phyloP scores from a whole-genome alignment of 1,140 invertebrate species.

The Hypothenemus hampei region DNA sequence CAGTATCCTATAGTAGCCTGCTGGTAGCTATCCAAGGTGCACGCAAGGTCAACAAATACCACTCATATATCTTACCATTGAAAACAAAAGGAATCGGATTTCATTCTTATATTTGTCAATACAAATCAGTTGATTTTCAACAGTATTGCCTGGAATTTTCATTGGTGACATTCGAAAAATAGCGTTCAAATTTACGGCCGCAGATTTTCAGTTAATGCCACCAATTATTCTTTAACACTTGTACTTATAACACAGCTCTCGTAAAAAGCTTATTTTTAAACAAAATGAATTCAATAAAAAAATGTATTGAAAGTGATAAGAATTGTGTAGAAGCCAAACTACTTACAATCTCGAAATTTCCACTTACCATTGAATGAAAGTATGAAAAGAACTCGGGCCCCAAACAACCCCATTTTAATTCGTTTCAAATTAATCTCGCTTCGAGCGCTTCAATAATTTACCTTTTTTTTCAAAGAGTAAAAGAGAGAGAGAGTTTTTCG shows the following conservation, averaged over 20 bases:
- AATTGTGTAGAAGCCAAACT: neutral
- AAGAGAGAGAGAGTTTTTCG: neutral
- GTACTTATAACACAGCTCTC: too few species aligned
- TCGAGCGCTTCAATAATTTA: too few species aligned
- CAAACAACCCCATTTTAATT: neutral
- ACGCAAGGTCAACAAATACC: neutral
- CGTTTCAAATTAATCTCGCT: too few species aligned
- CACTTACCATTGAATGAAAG: neutral
- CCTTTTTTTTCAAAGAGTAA: too few species aligned
- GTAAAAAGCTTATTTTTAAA: too few species aligned
- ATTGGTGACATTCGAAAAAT: too few species aligned
- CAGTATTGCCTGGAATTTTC: too few species aligned
- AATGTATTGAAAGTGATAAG: neutral
- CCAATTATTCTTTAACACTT: too few species aligned
- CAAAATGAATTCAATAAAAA: too few species aligned
- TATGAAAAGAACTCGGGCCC: neutral
- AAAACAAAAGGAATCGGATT: neutral
- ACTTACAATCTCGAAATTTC: neutral
- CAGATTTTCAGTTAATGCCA: too few species aligned
- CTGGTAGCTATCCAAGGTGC: neutral
- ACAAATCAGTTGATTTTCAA: neutral
- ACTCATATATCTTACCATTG: neutral
- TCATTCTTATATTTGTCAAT: neutral
- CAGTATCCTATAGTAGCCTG: neutral
- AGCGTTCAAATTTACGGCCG: too few species aligned